Evolutionary conservation across 2,888 invertebrate species (phyloP).

Genomic region (Graphium colonna): DNA sequence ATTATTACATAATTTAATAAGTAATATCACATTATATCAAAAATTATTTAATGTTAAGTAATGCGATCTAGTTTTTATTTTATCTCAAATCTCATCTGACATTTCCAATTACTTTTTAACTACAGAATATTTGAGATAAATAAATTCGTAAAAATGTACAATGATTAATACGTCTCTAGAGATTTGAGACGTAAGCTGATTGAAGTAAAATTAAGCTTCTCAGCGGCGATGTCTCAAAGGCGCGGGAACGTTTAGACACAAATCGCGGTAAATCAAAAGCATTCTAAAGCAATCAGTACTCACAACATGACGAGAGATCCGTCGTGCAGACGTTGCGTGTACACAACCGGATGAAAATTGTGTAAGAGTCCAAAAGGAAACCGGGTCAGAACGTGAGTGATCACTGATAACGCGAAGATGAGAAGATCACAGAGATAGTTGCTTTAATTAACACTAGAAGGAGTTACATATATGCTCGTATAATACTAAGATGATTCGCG

Average conservation of each 20-base stretch:
- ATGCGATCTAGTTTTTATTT: no score
- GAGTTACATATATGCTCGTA: not conserved
- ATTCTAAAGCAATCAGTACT: slow-evolving; percentile 6
- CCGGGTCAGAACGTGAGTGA: slow-evolving; percentile 50
- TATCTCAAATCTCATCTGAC: no score
- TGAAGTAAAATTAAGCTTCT: no score
- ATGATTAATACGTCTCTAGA: no score
- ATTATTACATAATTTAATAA: no score
- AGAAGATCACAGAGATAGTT: slow-evolving; percentile 8
- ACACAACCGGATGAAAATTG: slow-evolving; percentile 43
- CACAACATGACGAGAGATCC: slow-evolving; percentile 12
- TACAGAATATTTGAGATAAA: no score
- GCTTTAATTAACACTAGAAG: not conserved
- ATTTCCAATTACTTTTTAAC: no score
- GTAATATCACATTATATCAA: no score
- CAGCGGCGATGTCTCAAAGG: not conserved
- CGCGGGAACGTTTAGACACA: not conserved
- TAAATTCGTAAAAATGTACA: no score
- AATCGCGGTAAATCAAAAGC: slow-evolving; percentile 2
- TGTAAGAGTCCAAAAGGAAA: slow-evolving; percentile 66
- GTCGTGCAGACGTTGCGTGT: not conserved
- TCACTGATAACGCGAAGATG: slow-evolving; percentile 33
- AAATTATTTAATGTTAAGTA: no score
- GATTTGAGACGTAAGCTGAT: no score
- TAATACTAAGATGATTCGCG: not conserved